A percentile compares a stretch with the other conserved stretches of the same genome.
Conservation (phyloP, 2,797 vertebrate genomes). For the Myotis pilosus region DNA sequence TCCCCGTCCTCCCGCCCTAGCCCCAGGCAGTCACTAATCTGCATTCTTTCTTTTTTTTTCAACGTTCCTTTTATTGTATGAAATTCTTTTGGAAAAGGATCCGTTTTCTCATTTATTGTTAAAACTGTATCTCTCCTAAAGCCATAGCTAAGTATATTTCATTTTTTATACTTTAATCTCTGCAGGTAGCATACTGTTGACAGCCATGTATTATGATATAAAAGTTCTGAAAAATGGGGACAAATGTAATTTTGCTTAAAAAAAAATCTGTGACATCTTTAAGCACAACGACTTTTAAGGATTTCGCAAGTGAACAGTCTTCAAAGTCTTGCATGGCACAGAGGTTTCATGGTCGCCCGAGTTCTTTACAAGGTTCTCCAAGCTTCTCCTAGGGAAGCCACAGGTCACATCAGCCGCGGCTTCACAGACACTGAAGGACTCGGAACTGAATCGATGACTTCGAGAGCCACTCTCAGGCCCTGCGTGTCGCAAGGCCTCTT, state of each 20-base stretch:
- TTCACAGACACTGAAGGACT: neutral
- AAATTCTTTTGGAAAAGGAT: slow-evolving; percentile 1
- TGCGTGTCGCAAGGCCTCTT: neutral
- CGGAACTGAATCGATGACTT: neutral
- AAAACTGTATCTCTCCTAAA: neutral
- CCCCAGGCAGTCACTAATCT: too few relatives aligned
- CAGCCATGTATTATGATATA: neutral
- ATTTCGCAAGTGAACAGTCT: neutral
- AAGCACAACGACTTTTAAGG: neutral
- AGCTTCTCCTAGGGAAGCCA: neutral
- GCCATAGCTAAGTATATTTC: neutral
- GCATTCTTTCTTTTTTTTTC: neutral
- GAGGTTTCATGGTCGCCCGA: neutral
- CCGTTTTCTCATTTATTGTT: slow-evolving; percentile 14
- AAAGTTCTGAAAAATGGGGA: neutral
- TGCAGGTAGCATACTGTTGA: neutral
- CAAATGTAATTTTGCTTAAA: neutral
- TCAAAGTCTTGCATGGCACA: neutral
- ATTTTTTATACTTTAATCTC: neutral
- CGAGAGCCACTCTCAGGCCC: neutral
- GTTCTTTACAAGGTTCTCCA: neutral
- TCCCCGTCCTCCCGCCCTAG: too few relatives aligned
- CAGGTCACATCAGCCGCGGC: neutral
- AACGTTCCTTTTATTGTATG: neutral
- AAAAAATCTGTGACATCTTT: neutral